These are phyloP conservation scores for Tachina grossa DNA, from an alignment of 2,888 invertebrate genomes.

Conservation along the genomic window DNA sequence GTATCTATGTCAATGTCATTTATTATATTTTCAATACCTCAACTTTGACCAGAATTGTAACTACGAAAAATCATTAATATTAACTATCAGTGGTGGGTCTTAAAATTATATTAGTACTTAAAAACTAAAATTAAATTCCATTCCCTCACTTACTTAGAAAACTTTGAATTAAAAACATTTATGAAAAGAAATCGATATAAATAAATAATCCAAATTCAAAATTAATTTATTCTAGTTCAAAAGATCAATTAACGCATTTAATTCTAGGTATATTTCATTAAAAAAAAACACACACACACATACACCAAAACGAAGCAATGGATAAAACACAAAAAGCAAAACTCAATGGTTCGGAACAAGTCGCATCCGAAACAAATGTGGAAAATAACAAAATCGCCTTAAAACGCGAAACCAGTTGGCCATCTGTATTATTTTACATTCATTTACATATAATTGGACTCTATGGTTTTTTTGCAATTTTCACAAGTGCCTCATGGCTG, in stretches of 20 bases:
- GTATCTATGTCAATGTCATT: too few species aligned
- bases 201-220: not conserved
- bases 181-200: not conserved
- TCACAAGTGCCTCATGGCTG: constrained; percentile 85
- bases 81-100: too few species aligned
- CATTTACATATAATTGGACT: constrained; percentile 88
- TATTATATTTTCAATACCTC: too few species aligned
- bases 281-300: not conserved
- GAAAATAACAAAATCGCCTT: constrained; percentile 75
- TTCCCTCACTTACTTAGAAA: too few species aligned
- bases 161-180: too few species aligned
- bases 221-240: constrained; percentile 37
- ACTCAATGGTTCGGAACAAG: constrained; percentile 2
- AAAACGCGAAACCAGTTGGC: constrained; percentile 88
- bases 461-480: constrained; percentile 86
- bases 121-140: too few species aligned
- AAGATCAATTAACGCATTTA: constrained; percentile 4
- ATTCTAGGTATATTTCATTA: not conserved
- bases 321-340: constrained; percentile 14
- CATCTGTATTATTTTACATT: constrained; percentile 88
- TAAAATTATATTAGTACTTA: too few species aligned
- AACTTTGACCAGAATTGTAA: too few species aligned
- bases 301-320: constrained; percentile 2
- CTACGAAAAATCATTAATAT: too few species aligned
- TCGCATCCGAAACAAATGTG: not conserved